Evolutionary conservation across 2,113 vertebrate species (phyloP), one percentile per base, ranked within the genome.

Genomic region (Hydrochoerus hydrochaeris): DNA sequence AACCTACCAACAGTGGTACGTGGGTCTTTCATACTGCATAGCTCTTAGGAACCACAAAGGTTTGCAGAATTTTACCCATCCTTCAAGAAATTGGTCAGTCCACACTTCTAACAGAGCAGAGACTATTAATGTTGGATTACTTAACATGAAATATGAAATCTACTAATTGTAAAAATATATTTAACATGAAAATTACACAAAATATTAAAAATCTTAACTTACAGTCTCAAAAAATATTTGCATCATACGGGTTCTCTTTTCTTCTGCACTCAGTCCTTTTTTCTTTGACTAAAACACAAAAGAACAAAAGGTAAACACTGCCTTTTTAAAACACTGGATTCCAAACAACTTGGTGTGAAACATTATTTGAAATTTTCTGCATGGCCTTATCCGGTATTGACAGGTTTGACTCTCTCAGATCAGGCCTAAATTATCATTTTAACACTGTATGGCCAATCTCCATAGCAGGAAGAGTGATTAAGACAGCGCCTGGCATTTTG

Each of bases 221-320:
- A 99, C 99, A 2, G 99, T 99, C 98, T 99, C 99, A 98, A 99
- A 99, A 98, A 99, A 99, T 96, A 99, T 99, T 98, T 99, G 99
- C 99, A 99, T 99, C 99, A 99, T 99, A 11, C 99, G 99, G 63
- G 97, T 98, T 98, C 99, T 99, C 97, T 99, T 99, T 98, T 99
- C 99, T 95, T 99, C 99, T 97, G 99, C 98, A 97, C 99, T 99
- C 71, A 99, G 97, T 69, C 99, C 99, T 98, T 99, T 99, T 98
- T 99, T 99, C 99, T 99, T 99, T 5, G 99, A 99, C 99, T 99
- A 98, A 49, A 98, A 90, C 73, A 63, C 82, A 95, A 91, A 92
- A 90, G 17, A 41, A 83, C 26, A 92, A 92, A 90, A 94, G 57
- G 41, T 11, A 54, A 38, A 67, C 3, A 63, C 9, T 83, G 46